Conservation (phyloP, 2,113 vertebrate species). For the Cynoglossus semilaevis region DNA sequence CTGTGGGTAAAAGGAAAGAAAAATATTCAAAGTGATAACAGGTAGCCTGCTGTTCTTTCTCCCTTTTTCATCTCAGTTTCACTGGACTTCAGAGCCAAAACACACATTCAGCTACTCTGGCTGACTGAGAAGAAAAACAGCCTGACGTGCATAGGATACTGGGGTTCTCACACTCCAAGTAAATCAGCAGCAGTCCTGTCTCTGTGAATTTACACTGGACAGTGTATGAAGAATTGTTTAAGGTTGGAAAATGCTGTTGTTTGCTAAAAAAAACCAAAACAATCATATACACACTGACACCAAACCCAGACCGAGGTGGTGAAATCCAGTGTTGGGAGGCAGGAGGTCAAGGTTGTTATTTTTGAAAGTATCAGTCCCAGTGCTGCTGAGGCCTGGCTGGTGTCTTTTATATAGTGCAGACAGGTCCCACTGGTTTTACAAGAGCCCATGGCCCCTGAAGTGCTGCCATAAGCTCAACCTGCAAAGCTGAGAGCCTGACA, state of each 20-base stretch:
- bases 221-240: constrained; percentile 8
- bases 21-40: constrained; percentile 81
- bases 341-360: constrained; percentile 60
- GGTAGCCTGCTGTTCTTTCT: constrained; percentile 70
- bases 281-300: constrained; percentile 17
- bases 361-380: constrained; percentile 40
- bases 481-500: constrained; percentile 18
- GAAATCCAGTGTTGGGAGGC: constrained; percentile 44
- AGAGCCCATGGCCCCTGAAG: constrained; percentile 33
- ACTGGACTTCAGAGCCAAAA: constrained; percentile 60
- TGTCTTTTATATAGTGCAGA: constrained; percentile 61
- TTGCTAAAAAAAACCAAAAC: constrained; percentile 21
- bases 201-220: constrained; percentile 13
- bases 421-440: constrained; percentile 62
- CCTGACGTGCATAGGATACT: constrained; percentile 23
- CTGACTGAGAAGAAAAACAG: constrained; percentile 47
- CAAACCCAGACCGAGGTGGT: constrained; percentile 40
- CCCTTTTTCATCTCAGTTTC: constrained; percentile 70
- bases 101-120: constrained; percentile 51
- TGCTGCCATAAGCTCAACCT: constrained; percentile 37
- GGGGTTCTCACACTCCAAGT: constrained; percentile 18
- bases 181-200: constrained; percentile 18
- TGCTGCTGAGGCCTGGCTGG: constrained; percentile 46
- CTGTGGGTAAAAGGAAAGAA: constrained; percentile 74
- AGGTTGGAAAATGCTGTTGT: constrained; percentile 10